phyloP scores from a whole-genome alignment of 2,888 invertebrate species.

The Cryptus viduatorius region DNA sequence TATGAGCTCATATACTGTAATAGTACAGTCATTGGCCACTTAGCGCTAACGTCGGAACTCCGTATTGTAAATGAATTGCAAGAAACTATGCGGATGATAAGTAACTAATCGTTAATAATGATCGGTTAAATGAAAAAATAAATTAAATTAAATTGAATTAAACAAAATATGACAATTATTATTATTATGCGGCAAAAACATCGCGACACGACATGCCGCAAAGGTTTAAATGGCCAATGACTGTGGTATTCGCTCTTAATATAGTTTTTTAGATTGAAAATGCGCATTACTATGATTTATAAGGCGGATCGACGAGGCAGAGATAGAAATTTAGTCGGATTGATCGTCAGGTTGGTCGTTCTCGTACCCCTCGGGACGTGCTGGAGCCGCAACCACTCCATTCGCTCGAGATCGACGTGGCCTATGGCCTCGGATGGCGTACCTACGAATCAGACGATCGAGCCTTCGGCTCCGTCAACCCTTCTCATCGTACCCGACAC shows the following conservation, averaged over 20 bases:
- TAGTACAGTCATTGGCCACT: not conserved
- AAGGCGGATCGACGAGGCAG: not conserved
- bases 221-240: not conserved
- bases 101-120: too few relatives aligned
- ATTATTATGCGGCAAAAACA: too few relatives aligned
- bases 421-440: constrained; percentile 49
- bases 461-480: constrained; percentile 41
- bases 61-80: not conserved
- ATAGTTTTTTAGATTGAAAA: not conserved
- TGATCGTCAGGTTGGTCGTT: constrained; percentile 71
- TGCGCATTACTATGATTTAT: not conserved
- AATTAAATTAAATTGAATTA: not conserved
- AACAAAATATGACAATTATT: not conserved
- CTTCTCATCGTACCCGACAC: constrained; percentile 44
- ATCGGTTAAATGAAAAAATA: not conserved
- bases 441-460: constrained; percentile 38
- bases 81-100: too few relatives aligned
- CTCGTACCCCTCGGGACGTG: constrained; percentile 72
- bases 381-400: constrained; percentile 70
- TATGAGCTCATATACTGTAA: not conserved
- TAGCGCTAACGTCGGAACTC: not conserved
- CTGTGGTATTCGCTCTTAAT: not conserved
- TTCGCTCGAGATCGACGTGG: constrained; percentile 57
- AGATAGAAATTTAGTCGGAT: constrained; percentile 21
- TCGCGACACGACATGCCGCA: not conserved